A percentile compares a stretch with the other conserved stretches of the same genome.
Evolutionary conservation across 2,113 vertebrate genomes (phyloP).

Genomic region (Ginglymostoma cirratum): DNA sequence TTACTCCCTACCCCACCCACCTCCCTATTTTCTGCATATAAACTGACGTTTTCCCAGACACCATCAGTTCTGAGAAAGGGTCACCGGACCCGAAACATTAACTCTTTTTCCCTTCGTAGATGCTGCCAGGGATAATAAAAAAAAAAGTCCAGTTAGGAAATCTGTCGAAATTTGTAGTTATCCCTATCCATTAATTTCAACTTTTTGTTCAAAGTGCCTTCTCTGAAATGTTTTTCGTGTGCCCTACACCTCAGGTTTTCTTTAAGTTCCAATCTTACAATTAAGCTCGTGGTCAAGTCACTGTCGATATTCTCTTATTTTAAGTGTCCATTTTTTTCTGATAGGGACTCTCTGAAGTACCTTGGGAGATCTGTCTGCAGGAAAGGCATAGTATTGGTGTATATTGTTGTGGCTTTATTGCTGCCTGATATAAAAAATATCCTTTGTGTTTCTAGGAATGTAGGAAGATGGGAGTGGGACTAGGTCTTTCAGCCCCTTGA

Average conservation of each 20-base stretch:
- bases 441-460: too few relatives aligned
- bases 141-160: background rate
- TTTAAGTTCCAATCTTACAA: background rate
- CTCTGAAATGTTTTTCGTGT: background rate
- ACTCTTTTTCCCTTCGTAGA: too few relatives aligned
- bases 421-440: background rate
- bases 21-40: too few relatives aligned
- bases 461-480: too few relatives aligned
- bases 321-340: background rate
- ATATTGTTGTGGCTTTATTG: background rate
- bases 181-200: background rate
- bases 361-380: background rate
- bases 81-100: too few relatives aligned
- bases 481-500: too few relatives aligned
- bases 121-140: background rate
- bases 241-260: background rate
- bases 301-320: background rate
- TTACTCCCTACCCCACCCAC: too few relatives aligned
- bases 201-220: background rate
- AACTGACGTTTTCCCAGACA: too few relatives aligned
- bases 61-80: too few relatives aligned
- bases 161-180: background rate
- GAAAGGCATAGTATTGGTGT: background rate
- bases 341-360: background rate
- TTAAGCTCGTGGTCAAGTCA: too few relatives aligned